Percentiles rank a stretch among this genome's conserved stretches.
These are phyloP conservation scores for Rhizomys pruinosus DNA, from an alignment of 2,113 vertebrate species.

Conservation along the genomic window DNA sequence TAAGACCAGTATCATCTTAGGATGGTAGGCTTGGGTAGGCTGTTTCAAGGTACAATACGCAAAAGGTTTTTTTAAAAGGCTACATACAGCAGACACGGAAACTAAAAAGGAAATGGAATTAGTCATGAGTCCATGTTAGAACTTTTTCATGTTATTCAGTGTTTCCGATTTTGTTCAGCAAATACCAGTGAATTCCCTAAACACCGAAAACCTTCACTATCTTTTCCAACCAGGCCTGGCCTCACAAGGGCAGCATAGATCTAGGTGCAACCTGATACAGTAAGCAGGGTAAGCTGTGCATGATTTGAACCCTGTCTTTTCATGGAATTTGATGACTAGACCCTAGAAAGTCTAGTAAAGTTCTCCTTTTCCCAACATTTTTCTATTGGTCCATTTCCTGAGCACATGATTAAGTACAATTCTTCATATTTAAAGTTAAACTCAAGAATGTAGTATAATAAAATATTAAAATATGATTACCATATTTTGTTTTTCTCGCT, in stretches of 20 bases:
- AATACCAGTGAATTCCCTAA: background rate
- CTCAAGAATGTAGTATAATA: background rate
- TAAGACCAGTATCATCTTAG: background rate
- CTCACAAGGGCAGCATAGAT: too few relatives aligned
- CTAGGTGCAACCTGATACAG: accelerated
- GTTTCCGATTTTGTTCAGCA: background rate
- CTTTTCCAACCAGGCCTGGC: accelerated
- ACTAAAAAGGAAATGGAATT: background rate
- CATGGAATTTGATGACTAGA: background rate
- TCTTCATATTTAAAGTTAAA: background rate
- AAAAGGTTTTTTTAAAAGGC: background rate
- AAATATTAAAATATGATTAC: background rate
- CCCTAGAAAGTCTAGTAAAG: background rate
- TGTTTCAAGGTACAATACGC: background rate
- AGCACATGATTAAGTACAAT: background rate
- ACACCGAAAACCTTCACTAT: background rate
- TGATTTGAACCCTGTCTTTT: background rate
- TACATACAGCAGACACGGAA: background rate
- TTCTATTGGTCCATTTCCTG: background rate
- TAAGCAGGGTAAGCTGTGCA: too few relatives aligned
- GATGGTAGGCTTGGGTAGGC: background rate
- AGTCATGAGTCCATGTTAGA: background rate
- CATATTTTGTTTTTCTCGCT: background rate
- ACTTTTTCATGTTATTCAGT: background rate
- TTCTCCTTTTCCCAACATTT: background rate